Base-by-base conservation (phyloP, 2,888 invertebrate species). In the Zygaena filipendulae region DNA sequence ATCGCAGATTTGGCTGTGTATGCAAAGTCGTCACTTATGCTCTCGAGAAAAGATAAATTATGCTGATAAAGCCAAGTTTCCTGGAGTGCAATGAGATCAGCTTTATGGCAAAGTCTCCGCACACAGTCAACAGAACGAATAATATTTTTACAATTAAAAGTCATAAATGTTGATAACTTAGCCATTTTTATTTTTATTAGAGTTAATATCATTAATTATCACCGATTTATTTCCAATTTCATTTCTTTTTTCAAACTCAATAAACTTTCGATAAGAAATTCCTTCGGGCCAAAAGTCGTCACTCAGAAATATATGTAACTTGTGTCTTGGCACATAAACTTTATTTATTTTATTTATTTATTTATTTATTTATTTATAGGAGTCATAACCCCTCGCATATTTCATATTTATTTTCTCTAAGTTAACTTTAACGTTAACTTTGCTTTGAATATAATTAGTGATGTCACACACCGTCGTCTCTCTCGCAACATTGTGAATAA, bases 261-360 rank as follows among this genome's bases (percentile, higher is more conserved):
- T 29, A 36, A 41, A 44, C 3, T 33, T 29, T 2, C 44, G 25
- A 27, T 36, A 42, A 3, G 18, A 13, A 4, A 47, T 29, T 3
- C 42, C 44, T n/a, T 39, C 30, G 1, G 45, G 47, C 44, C 45
- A 45, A 6, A 45, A 35, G 7, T 34, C 25, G 5, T 38, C 34
- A 5, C 18, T 21, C 22, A 47, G 30, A 27, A 43, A 45, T 4
- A 33, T 6, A 1, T 28, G 10, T n/a, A 42, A 9, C 22, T 42
- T 41, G 5, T 27, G 24, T 29, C 27, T 29, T 1, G 39, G 34
- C 13, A 46, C 37, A 21, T 30, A 40, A 6, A 47, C 21, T 25
- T n/a, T n/a, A n/a, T n/a, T n/a, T n/a, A n/a, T n/a, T n/a, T n/a
- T n/a, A n/a, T n/a, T n/a, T n/a, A n/a, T n/a, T n/a, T n/a, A n/a